Evolutionary conservation across 2,113 vertebrate species (phyloP).

Genomic region (Lophius piscatorius): DNA sequence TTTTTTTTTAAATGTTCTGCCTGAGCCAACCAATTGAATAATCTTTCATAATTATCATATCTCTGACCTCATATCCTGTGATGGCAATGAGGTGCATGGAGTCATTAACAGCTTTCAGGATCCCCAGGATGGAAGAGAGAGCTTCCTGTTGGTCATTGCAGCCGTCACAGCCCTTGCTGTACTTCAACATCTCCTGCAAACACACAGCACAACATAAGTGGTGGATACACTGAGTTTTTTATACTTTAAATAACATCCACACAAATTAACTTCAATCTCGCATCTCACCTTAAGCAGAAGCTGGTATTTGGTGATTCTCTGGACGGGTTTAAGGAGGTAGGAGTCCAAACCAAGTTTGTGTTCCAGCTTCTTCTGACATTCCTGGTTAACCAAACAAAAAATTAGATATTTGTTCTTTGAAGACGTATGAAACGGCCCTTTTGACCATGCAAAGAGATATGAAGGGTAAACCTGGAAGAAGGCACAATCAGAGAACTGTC

Average conservation of each 20-base stretch:
- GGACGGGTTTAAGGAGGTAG: slow-evolving; percentile 96
- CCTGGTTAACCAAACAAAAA: slow-evolving; percentile 72
- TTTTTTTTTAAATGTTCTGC: too few relatives aligned
- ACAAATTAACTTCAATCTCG: too few relatives aligned
- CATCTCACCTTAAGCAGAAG: slow-evolving; percentile 95
- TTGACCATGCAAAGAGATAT: too few relatives aligned
- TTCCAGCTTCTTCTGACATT: slow-evolving; percentile 95
- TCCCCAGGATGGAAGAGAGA: slow-evolving; percentile 94
- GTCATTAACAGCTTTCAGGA: slow-evolving; percentile 98
- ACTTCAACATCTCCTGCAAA: slow-evolving; percentile 93
- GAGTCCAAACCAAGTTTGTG: slow-evolving; percentile 98
- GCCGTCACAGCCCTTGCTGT: slow-evolving; percentile 93
- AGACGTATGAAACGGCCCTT: not conserved
- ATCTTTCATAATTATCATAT: not conserved
- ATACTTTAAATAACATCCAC: not conserved
- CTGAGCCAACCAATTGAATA: too few relatives aligned
- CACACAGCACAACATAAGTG: not conserved
- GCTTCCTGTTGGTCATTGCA: slow-evolving; percentile 94
- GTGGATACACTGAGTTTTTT: not conserved
- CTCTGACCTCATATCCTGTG: slow-evolving; percentile 92
- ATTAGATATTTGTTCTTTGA: not conserved
- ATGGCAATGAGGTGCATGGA: slow-evolving; percentile 99
- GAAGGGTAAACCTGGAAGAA: slow-evolving; percentile 91
- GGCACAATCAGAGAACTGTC: slow-evolving; percentile 94
- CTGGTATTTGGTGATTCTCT: slow-evolving; percentile 99